Base-by-base conservation (phyloP, 30 jellyfish, hydroid and myxozoan species). In the Hydractinia symbiolongicarpus region DNA sequence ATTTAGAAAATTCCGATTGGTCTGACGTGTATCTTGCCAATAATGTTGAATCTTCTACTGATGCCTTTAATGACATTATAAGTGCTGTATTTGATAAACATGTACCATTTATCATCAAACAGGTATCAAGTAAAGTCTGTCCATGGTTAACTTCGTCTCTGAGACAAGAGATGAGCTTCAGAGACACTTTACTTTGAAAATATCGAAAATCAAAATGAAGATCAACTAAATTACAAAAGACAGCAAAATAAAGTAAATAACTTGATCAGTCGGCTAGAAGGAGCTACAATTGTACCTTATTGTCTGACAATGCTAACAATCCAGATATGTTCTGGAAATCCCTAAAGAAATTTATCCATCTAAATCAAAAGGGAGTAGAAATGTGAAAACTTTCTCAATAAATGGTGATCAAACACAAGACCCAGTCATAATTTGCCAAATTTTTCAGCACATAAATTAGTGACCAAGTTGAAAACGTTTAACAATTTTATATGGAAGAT, bases 291-390 rank as follows among this genome's bases (percentile, higher is more conserved):
- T 11, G 19, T 11, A 3, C 15, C 15, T 16, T 58, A 11, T 16
- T 58, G 15, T 16, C 17, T 16, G 69, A 58, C 1, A 58, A 58
- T 13, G 17, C 3, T 11, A 1, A 11, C 17, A 16, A 16, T 58
- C 69, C 69, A 11, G 69, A 58, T 16, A 58, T 13, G 15, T 58
- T 58, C 69, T 58, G 69, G 69, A 58, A 58, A 58, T 58, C 69
- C 19, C 69, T 58, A 11, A 16, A 58, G 19, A 58, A 58, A 58
- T 58, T 16, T 58, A 11, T 58, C 69, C 69, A 58, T 11, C 15
- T 2, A 58, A 58, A 58, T 58, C 69, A 58, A 58, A 58, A 58
- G 69, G 15, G 69, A 58, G 19, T 58, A 58, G 69, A 58, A 58
- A 58, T 58, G 69, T 16, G 15, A 16, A 58, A 58, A 58, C 69